Evolutionary conservation across 2,113 vertebrate genomes (phyloP), one percentile per base, ranked within the genome.

Genomic region (Phylloscopus trochiloides): DNA sequence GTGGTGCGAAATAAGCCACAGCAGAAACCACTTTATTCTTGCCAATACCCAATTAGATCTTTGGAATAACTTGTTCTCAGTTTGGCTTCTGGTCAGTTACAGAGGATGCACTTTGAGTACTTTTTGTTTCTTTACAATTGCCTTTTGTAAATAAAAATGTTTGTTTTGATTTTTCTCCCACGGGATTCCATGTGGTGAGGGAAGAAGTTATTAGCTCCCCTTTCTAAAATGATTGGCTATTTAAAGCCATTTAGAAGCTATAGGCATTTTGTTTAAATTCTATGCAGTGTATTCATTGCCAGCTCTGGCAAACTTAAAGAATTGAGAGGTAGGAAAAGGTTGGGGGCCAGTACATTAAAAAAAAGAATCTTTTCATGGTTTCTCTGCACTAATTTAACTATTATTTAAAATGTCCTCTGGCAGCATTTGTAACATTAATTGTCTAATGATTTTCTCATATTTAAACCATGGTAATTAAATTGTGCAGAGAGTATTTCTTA

Each of bases 401-500:
- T 87, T 86, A 62, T 86, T 83, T 93, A 83, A 90, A 87, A 88
- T 90, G 47, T 71, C 67, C 28, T 73, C 61, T 79, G 54, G 74
- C 59, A 78, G 16, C 26, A 7, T 72, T 94, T 74, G 28, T 91
- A 92, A 65, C 57, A 81, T 92, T 93, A 95, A 79, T 87, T 3
- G 9, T 74, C 28, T 79, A 93, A 93, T 43, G 40, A 77, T 88
- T 93, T 94, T 94, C 88, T 95, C 25, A 16, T 83, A 90, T 94
- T 95, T 76, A 90, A 96, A 51, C 36, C 12, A 1, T 43, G 59
- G 47, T 74, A 96, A 92, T 95, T 95, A 92, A 90, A 93, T 90
- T 74, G 71, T 79, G 26, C 31, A 86, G 36, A 80, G 48, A 73
- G 47, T 66, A 42, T 90, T 93, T 93, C 92, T 95, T 92, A 76